Conservation (phyloP, 2,113 vertebrate genomes). For the Chitala chitala region DNA sequence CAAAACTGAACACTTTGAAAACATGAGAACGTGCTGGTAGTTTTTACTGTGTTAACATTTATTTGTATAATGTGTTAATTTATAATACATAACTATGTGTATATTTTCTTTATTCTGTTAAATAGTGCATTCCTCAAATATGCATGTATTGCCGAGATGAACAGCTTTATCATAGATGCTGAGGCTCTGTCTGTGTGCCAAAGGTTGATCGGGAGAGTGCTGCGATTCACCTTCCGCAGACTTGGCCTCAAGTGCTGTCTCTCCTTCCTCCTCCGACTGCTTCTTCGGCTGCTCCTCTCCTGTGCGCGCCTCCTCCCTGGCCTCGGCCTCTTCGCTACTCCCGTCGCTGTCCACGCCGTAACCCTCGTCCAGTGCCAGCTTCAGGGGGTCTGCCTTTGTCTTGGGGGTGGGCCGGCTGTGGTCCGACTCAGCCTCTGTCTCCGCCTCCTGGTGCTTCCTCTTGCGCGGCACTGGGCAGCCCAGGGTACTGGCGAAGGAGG, state of each 20-base stretch:
- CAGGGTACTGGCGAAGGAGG: conserved; percentile 65
- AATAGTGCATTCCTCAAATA: too few relatives aligned
- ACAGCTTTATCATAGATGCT: too few relatives aligned
- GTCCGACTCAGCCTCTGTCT: conserved; percentile 61
- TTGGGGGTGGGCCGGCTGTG: conserved; percentile 58
- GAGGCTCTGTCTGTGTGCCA: too few relatives aligned
- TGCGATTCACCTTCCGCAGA: conserved; percentile 35
- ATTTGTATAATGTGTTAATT: too few relatives aligned
- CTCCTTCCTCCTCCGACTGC: conserved; percentile 32
- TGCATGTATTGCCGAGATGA: too few relatives aligned
- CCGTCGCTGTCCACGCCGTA: conserved; percentile 75
- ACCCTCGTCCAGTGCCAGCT: conserved; percentile 75
- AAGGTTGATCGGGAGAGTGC: too few relatives aligned
- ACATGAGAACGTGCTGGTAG: too few relatives aligned
- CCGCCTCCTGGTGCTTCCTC: conserved; percentile 81
- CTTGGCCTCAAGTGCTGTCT: conserved; percentile 19
- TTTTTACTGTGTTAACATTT: too few relatives aligned
- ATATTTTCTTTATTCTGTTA: too few relatives aligned
- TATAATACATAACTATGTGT: too few relatives aligned
- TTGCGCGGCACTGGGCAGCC: conserved; percentile 93
- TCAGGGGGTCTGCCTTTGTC: conserved; percentile 75
- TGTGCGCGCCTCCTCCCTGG: conserved; percentile 60
- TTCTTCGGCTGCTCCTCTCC: conserved; percentile 53
- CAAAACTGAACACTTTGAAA: too few relatives aligned
- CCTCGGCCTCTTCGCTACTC: conserved; percentile 71